Percentiles rank a stretch among this genome's conserved stretches.
These are phyloP conservation scores for Papilio polyxenes DNA, from an alignment of 1,140 invertebrate species.

Conservation along the genomic window DNA sequence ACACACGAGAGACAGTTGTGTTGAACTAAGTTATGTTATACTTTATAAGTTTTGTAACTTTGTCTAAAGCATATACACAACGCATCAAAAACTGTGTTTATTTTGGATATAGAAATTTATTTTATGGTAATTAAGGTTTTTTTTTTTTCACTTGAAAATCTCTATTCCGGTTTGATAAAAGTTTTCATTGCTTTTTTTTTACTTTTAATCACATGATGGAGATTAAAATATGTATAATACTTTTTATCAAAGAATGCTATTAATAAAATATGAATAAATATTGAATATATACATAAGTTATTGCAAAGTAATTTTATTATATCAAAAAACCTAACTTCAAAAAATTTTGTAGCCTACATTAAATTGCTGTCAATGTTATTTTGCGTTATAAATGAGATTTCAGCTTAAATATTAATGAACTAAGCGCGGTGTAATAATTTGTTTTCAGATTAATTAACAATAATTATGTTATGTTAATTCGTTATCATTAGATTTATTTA, in stretches of 20 bases:
- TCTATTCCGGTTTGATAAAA: no score
- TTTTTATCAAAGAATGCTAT: no score
- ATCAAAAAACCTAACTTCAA: not conserved
- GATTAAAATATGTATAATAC: no score
- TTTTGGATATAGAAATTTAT: no score
- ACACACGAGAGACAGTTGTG: not conserved
- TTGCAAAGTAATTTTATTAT: no score
- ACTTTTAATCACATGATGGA: no score
- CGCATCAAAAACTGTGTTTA: not conserved
- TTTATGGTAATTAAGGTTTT: no score
- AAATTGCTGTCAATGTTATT: not conserved
- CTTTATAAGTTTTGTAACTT: not conserved
- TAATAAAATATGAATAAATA: no score
- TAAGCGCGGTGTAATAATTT: constrained; percentile 17
- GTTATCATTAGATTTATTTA: constrained; percentile 24
- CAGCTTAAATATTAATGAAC: constrained; percentile 14
- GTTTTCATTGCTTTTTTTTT: no score
- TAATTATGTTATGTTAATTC: constrained; percentile 34
- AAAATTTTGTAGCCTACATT: not conserved
- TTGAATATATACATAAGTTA: no score
- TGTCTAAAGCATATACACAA: not conserved
- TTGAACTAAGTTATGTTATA: not conserved
- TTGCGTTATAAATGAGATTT: not conserved
- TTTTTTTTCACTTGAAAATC: no score
- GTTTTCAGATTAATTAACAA: constrained; percentile 28